Evolutionary conservation across 2,888 invertebrate species (phyloP), one percentile per base, ranked within the genome.

Genomic region (Xestia ashworthii): DNA sequence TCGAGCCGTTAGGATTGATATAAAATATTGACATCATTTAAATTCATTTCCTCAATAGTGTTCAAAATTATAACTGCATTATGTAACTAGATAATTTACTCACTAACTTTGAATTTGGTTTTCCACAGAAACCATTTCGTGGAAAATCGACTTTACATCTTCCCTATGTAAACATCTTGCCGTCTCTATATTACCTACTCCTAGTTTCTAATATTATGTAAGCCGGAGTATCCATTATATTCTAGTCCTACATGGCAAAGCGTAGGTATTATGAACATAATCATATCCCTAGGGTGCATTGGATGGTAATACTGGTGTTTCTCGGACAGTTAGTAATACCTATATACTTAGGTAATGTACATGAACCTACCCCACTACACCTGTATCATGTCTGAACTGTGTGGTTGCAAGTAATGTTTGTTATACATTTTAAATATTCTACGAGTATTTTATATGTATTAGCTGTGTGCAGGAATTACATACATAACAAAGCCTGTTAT

Each of bases 251-350:
- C n/a, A 12, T 44, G 12, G 44, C 74, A n/a, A 50, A 11, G 32
- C 14, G 25, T 25, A 44, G 44, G 65, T 65, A 38, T 65, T 68
- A 50, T 58, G 55, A 78, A 78, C 32, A n/a, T 69, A 55, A 78
- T 8, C 41, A 41, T 14, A 22, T 41, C 84, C 38, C 84, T 14
- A 32, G 50, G 50, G 70, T 58, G 38, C n/a, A 53, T 38, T 78
- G 4, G n/a, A 8, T 50, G 46, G 16, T 48, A 64, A 50, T 68
- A 64, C 44, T 64, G 41, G n/a, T 68, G 58, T 64, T 83, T 68
- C 53, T 78, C 41, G 46, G 46, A 55, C 41, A 55, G 9, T 32
- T 19, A 62, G n/a, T 16, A 5, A 22, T 74, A 32, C n/a, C 5
- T 8, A 11, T 9, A 2, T 64, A 41, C 25, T 6, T 32, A 32